A percentile compares a stretch with the other conserved stretches of the same genome.
Evolutionary conservation across 2,888 invertebrate species (phyloP).

Genomic region (Crepidodera aurea): DNA sequence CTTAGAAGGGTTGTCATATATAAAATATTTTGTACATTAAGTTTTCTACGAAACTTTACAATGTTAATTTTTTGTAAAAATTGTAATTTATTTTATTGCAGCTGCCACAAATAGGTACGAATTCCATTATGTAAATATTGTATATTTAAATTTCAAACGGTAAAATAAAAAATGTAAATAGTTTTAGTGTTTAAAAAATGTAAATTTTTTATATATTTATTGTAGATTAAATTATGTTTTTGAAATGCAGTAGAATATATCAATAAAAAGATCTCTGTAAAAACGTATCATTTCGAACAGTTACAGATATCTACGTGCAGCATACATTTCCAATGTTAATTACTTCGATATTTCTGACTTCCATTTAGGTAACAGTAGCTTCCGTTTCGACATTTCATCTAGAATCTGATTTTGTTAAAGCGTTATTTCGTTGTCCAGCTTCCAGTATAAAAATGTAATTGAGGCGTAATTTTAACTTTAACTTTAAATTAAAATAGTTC

Average conservation of each 20-base stretch:
- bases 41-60: conserved; percentile 24
- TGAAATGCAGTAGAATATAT: conserved; percentile 28
- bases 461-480: no score
- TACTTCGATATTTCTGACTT: no score
- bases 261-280: not conserved
- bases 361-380: no score
- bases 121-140: conserved; percentile 32
- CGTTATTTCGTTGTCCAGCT: no score
- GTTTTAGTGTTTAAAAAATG: conserved; percentile 22
- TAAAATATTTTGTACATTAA: conserved; percentile 22
- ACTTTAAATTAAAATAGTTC: no score
- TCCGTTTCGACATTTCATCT: no score
- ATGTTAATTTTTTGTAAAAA: conserved; percentile 7
- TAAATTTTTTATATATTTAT: conserved; percentile 10
- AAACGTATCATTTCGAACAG: no score
- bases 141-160: conserved; percentile 15
- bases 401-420: no score
- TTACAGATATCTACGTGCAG: not conserved
- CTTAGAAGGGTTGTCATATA: conserved; percentile 22
- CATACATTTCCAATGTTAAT: not conserved
- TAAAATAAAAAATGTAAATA: conserved; percentile 29
- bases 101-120: conserved; percentile 18
- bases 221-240: no score
- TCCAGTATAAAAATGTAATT: no score
- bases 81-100: conserved; percentile 17